Percentiles rank a stretch among this genome's conserved stretches.
Conservation (phyloP, 2,888 invertebrate species). For the Cremastinae sp. region DNA sequence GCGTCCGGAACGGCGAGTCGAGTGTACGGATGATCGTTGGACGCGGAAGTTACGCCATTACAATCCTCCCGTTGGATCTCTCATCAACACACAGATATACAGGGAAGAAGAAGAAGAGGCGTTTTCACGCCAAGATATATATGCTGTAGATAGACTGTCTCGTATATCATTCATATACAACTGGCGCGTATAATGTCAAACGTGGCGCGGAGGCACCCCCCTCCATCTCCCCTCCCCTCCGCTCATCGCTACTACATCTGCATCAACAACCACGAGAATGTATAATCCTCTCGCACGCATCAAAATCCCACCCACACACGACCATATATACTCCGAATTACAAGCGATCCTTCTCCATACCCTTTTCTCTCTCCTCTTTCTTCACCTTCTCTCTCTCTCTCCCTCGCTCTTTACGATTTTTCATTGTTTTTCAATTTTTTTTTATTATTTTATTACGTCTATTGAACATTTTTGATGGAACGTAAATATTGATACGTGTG, state of each 20-base stretch:
- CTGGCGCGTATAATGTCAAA: conserved; percentile 58
- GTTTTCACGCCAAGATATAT: conserved; percentile 13
- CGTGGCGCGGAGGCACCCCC: conserved; percentile 30
- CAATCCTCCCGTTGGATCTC: too few relatives aligned
- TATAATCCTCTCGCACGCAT: conserved; percentile 18
- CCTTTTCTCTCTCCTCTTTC: background rate
- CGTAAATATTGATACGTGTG: too few relatives aligned
- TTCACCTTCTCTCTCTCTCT: background rate
- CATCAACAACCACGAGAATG: conserved; percentile 50
- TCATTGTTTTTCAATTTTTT: too few relatives aligned
- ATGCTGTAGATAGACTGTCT: conserved; percentile 14
- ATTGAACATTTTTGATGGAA: too few relatives aligned
- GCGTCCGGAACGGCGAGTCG: too few relatives aligned
- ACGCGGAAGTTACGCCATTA: too few relatives aligned
- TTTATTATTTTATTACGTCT: too few relatives aligned
- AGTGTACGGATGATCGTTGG: too few relatives aligned
- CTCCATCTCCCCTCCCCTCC: too few relatives aligned
- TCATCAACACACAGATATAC: too few relatives aligned
- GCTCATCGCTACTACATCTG: conserved; percentile 44
- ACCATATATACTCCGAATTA: too few relatives aligned
- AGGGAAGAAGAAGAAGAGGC: background rate
- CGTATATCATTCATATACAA: conserved; percentile 60
- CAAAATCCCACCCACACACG: conserved; percentile 36
- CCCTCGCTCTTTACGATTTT: background rate
- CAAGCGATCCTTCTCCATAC: conserved; percentile 4